Conservation (phyloP, 2,888 invertebrate species). For the Lepidochrysops patricia region DNA sequence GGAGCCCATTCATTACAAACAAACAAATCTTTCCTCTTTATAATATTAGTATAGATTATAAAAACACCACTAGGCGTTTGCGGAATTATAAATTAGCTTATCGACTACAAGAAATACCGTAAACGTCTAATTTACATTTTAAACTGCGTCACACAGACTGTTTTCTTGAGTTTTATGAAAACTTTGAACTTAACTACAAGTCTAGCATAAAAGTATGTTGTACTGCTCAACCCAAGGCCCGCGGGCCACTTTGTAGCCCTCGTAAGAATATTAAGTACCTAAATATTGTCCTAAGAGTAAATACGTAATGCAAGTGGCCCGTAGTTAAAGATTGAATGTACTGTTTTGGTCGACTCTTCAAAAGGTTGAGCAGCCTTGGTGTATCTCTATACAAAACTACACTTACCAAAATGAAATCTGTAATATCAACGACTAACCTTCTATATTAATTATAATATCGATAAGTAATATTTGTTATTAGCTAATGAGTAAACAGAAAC, state of each 20-base stretch:
- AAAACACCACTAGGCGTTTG: background rate
- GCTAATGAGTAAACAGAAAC: background rate
- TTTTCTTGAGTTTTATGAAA: background rate
- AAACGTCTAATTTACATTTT: background rate
- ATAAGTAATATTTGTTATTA: background rate
- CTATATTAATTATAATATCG: background rate
- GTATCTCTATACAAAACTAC: too few species aligned
- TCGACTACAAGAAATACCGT: background rate
- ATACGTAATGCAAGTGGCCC: too few species aligned
- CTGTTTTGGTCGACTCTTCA: too few species aligned
- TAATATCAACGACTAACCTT: background rate
- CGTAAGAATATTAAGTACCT: too few species aligned
- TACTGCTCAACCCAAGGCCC: too few species aligned
- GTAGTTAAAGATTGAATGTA: too few species aligned
- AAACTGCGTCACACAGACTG: background rate
- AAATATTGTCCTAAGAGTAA: too few species aligned
- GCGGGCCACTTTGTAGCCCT: too few species aligned
- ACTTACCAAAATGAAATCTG: background rate
- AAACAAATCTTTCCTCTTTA: too few species aligned
- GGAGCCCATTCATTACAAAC: too few species aligned
- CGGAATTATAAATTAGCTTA: background rate
- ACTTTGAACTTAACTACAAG: background rate
- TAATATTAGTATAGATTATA: too few species aligned
- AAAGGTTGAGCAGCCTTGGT: too few species aligned
- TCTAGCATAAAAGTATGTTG: background rate